Conservation (phyloP, 1,140 invertebrate genomes). For the Macrobrachium rosenbergii region DNA sequence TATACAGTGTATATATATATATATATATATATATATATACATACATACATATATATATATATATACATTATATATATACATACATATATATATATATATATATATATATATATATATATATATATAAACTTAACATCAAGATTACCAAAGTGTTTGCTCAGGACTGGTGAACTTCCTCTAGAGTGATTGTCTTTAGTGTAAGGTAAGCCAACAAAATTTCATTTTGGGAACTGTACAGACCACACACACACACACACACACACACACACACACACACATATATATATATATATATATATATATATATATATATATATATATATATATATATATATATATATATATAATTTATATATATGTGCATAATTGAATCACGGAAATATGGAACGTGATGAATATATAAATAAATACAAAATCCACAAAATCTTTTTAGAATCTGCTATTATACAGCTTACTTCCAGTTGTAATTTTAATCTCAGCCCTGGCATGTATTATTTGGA, state of each 20-base stretch:
- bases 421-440: too few species aligned
- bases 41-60: background rate
- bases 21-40: background rate
- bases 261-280: background rate
- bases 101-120: too few species aligned
- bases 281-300: constrained; percentile 22
- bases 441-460: too few species aligned
- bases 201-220: too few species aligned
- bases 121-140: too few species aligned
- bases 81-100: background rate
- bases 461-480: too few species aligned
- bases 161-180: too few species aligned
- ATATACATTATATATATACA: background rate
- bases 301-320: constrained; percentile 22
- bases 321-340: constrained; percentile 22
- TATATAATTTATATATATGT: background rate
- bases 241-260: background rate
- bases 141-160: too few species aligned
- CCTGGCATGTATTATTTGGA: too few species aligned
- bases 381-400: background rate
- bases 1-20: background rate
- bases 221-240: too few species aligned
- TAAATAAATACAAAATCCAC: too few species aligned
- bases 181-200: too few species aligned
- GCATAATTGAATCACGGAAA: background rate